Percentiles rank a stretch among this genome's conserved stretches.
These are phyloP conservation scores for Dynastes hyllus DNA, from an alignment of 2,888 invertebrate genomes.

Conservation along the genomic window DNA sequence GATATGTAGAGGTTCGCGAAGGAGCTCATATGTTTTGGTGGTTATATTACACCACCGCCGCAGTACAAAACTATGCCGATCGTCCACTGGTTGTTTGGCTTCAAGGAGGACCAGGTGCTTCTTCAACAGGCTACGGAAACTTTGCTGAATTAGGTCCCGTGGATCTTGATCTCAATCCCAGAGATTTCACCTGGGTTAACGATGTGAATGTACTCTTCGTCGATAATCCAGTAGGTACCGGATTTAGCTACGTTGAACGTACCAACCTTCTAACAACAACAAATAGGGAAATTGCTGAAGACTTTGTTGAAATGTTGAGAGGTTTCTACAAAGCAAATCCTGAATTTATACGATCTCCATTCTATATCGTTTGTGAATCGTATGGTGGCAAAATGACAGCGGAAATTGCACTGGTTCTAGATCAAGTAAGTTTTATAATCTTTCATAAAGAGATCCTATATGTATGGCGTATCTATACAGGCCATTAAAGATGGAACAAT, in stretches of 20 bases:
- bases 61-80: conserved; percentile 74
- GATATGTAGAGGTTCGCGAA: conserved; percentile 81
- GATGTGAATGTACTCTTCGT: conserved; percentile 88
- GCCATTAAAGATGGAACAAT: conserved; percentile 57
- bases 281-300: conserved; percentile 76
- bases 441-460: background rate
- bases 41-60: conserved; percentile 82
- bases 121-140: conserved; percentile 80
- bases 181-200: conserved; percentile 85
- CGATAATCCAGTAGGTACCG: conserved; percentile 91
- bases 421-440: conserved; percentile 56
- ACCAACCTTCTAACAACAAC: conserved; percentile 71
- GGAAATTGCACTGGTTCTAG: conserved; percentile 72
- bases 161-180: conserved; percentile 78
- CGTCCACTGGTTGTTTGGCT: conserved; percentile 90
- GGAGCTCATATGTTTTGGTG: conserved; percentile 92
- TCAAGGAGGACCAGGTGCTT: conserved; percentile 88
- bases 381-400: conserved; percentile 81
- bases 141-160: conserved; percentile 86
- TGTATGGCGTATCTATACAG: conserved; percentile 45
- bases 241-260: conserved; percentile 85
- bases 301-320: conserved; percentile 73
- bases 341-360: conserved; percentile 73
- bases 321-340: conserved; percentile 72
- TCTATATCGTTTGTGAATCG: conserved; percentile 78